Evolutionary conservation across 2,797 vertebrate genomes (phyloP), one percentile per base, ranked within the genome.

Genomic region (Bovichtus diacanthus): DNA sequence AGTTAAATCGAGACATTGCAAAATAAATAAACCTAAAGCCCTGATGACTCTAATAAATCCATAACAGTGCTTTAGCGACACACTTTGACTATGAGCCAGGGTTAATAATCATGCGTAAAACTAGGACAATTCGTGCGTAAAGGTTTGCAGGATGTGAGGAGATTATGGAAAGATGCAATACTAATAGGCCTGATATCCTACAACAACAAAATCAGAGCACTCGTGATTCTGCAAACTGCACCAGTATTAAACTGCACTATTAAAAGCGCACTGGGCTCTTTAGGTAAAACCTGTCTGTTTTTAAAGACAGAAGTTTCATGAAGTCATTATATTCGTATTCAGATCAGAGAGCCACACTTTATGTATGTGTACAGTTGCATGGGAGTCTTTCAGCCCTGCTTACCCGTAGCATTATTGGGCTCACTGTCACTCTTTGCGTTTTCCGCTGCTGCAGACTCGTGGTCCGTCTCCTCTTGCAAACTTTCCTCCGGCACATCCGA

Each of bases 371-470:
- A 4, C 58, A 27, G 19, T 9, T 59, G 31, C 19, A 5, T 9
- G 1, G n/a, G 2, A 3, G 10, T 59, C n/a, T 38, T 39, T 60
- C 36, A 19, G 70, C 41, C 34, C 49, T 53, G 82, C 94, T 88
- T 84, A 99, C 98, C 98, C 89, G 96, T 96, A 38, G 94, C 94
- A 46, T 94, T 94, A 46, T 93, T 93, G 55, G 95, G 95, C 85
- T 98, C 97, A 61, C 96, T 96, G 96, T 98, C 97, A 74, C 97
- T 97, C 69, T 94, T 92, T 2, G 90, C 77, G 81, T 96, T 95
- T 31, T 96, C 96, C 31, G 95, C 95, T 23, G 89, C 93, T 21
- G 94, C 93, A 59, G 89, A 94, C 60, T 96, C 95, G 0, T 92
- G 94, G 74, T 96, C 95, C 41, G 95, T 95, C 85, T 96, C 95